Evolutionary conservation across 2,797 vertebrate species (phyloP).

Genomic region (Pelochelys cantorii): DNA sequence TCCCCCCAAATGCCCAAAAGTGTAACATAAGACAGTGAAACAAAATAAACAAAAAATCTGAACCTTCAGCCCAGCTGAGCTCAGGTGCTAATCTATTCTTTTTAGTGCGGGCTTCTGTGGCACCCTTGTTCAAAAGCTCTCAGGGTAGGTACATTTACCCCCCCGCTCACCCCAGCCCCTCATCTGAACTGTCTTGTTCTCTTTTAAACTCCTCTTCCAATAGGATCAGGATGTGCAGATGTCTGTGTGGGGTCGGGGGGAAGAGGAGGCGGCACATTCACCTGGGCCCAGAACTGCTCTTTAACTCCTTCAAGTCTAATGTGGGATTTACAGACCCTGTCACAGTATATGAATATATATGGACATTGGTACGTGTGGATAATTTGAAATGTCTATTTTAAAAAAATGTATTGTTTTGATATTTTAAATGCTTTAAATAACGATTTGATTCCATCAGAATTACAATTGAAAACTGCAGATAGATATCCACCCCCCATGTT

Average conservation of each 20-base stretch:
- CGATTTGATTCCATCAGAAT: background rate
- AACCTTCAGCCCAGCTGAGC: background rate
- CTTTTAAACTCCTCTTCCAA: background rate
- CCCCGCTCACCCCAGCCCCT: no score
- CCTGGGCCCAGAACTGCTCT: background rate
- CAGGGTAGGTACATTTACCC: background rate
- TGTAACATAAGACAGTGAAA: background rate
- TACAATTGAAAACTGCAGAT: background rate
- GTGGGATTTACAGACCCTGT: background rate
- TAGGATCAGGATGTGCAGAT: background rate
- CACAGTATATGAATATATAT: background rate
- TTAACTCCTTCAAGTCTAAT: background rate
- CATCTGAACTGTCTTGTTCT: background rate
- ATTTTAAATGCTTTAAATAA: conserved; percentile 2
- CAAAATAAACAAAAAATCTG: background rate
- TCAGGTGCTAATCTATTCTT: background rate
- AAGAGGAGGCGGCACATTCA: background rate
- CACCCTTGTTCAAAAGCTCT: background rate
- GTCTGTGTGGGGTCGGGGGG: background rate
- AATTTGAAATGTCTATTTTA: background rate
- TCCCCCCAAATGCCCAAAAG: background rate
- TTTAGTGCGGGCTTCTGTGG: background rate
- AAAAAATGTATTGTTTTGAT: background rate
- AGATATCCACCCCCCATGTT: background rate
- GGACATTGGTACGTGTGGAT: background rate